Evolutionary conservation across 2,113 vertebrate species (phyloP).

Genomic region (Vulpes lagopus): DNA sequence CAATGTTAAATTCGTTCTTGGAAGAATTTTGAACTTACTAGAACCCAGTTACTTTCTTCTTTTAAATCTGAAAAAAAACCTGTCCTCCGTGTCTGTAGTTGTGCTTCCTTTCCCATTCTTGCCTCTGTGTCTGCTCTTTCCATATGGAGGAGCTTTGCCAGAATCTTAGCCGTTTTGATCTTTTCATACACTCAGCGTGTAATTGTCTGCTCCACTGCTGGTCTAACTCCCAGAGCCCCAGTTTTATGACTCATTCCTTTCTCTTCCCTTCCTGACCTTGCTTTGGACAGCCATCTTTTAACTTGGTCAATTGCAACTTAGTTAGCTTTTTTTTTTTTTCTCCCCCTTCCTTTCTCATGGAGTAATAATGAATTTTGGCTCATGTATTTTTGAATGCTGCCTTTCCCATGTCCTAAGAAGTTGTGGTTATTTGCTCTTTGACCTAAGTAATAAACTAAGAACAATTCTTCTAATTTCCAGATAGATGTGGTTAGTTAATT

Average conservation of each 20-base stretch:
- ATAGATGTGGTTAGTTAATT: neutral
- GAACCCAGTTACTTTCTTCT: neutral
- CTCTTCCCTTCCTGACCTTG: neutral
- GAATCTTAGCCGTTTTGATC: neutral
- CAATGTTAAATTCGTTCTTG: neutral
- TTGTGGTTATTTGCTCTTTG: conserved; percentile 61
- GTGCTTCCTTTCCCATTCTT: neutral
- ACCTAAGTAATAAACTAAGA: conserved; percentile 22
- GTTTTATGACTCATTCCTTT: neutral
- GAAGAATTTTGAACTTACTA: conserved; percentile 40
- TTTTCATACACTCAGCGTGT: neutral
- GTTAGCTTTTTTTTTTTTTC: neutral
- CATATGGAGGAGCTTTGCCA: neutral
- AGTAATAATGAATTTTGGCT: conserved; percentile 29
- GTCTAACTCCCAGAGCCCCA: neutral
- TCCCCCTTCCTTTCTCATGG: neutral
- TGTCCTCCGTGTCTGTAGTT: neutral
- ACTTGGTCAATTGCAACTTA: neutral
- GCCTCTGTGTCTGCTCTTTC: neutral
- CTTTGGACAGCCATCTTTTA: neutral
- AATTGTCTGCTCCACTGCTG: neutral
- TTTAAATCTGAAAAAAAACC: neutral
- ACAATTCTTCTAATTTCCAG: conserved; percentile 2
- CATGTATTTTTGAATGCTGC: neutral
- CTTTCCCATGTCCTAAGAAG: neutral